Evolutionary conservation across 1,140 invertebrate genomes (phyloP).

Genomic region (Leptonema lineaticorne): DNA sequence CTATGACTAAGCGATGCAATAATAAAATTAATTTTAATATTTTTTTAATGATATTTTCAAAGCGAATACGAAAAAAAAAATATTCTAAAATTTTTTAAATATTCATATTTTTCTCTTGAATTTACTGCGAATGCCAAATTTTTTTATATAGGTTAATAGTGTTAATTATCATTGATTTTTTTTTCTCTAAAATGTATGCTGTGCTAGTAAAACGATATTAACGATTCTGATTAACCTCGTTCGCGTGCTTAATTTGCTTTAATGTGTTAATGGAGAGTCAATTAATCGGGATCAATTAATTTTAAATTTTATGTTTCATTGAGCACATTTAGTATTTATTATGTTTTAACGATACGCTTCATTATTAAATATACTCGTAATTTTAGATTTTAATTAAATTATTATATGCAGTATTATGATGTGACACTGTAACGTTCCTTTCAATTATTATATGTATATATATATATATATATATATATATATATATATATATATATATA

Average conservation of each 20-base stretch:
- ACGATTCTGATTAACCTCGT: neutral
- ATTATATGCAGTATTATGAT: neutral
- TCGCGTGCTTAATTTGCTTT: neutral
- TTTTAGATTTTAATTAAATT: neutral
- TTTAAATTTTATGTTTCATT: neutral
- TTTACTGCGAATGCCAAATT: neutral
- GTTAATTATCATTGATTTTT: neutral
- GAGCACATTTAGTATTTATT: neutral
- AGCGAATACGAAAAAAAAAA: neutral
- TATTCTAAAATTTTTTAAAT: neutral
- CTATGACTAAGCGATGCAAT: no score
- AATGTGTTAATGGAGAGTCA: neutral
- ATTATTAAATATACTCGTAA: neutral
- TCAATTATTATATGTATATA: neutral
- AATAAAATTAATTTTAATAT: neutral
- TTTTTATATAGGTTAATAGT: neutral
- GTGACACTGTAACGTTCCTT: neutral
- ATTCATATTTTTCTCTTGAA: neutral
- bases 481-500: neutral
- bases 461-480: neutral
- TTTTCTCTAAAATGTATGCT: slow-evolving; percentile 1
- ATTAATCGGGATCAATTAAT: neutral
- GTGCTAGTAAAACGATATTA: no score
- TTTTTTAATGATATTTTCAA: neutral
- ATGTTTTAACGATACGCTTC: neutral